A percentile compares a stretch with the other conserved stretches of the same genome.
These are phyloP conservation scores for Panzeria rudis DNA, from an alignment of 2,888 invertebrate species.

Conservation along the genomic window DNA sequence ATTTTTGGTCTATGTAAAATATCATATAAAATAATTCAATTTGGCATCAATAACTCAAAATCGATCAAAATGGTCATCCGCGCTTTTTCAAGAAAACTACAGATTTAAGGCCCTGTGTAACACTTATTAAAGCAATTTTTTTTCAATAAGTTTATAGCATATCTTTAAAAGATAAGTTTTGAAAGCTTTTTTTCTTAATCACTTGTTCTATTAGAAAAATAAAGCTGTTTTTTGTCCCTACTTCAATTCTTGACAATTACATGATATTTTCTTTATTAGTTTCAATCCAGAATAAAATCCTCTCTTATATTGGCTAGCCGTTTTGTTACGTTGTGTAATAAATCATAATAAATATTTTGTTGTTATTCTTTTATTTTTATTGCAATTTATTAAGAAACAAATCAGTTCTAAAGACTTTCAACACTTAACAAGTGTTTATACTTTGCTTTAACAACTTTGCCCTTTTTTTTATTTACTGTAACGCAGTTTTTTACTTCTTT, in stretches of 20 bases:
- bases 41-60: too few species aligned
- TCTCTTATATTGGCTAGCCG: background rate
- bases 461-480: slow-evolving; percentile 45
- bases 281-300: slow-evolving; percentile 24
- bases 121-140: too few species aligned
- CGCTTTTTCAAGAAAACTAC: too few species aligned
- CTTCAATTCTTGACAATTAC: slow-evolving; percentile 4
- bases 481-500: background rate
- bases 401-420: slow-evolving; percentile 72
- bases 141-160: too few species aligned
- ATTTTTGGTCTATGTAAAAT: too few species aligned
- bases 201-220: background rate
- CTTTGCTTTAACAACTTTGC: slow-evolving; percentile 67
- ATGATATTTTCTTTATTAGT: slow-evolving; percentile 40
- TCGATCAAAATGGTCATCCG: too few species aligned
- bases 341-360: slow-evolving; percentile 60
- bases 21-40: too few species aligned
- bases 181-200: background rate
- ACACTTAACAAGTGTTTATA: slow-evolving; percentile 72
- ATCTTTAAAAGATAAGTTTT: too few species aligned
- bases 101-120: too few species aligned
- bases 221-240: background rate
- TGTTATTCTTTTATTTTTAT: slow-evolving; percentile 41
- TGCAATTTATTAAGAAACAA: slow-evolving; percentile 71
- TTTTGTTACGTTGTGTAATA: slow-evolving; percentile 35